Evolutionary conservation across 1,140 invertebrate genomes (phyloP), one percentile per base, ranked within the genome.

Genomic region (Ips typographus): DNA sequence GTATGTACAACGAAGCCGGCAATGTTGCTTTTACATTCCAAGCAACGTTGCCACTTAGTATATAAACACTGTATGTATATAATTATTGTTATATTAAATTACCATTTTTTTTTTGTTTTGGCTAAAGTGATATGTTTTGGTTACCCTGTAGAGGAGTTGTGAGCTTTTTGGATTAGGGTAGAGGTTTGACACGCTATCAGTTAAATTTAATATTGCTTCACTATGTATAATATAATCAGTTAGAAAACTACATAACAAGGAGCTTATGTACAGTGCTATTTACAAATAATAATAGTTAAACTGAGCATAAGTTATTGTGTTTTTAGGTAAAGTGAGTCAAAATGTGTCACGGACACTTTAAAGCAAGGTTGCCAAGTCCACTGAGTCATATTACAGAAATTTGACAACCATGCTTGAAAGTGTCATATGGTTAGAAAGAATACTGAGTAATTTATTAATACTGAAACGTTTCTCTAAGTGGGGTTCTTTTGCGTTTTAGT

Each of bases 401-500:
- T 53, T 6, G 4, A 53, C 52, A 8, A 53, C 6, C 4, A 8
- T 53, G 22, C 22, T 22, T 22, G 22, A 22, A 22, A 22, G 22
- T 22, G 22, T 22, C 22, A 0, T 22, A 22, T 22, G 22, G 22
- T 22, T 22, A 22, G 22, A 22, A 5, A 5, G 70, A 75, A 73
- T 73, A 75, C 72, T 75, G 74, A 75, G 68, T 73, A 69, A 68
- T 75, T 71, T 68, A 52, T 62, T 73, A 73, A 75, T 75, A 56
- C 58, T 52, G 61, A 55, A 4, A 56, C 40, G 56, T 41, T 6
- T 57, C 36, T 22, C 22, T 22, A 22, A 8, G 44, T 49, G 22
- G 44, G 44, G 44, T 49, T 49, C 44, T 49, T 8, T 22, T 49
- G 44, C 22, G 22, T 22, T 22, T 22, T 22, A 22, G 22, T 22